phyloP scores from a whole-genome alignment of 2,888 invertebrate genomes.

The Stegophylla sp. region DNA sequence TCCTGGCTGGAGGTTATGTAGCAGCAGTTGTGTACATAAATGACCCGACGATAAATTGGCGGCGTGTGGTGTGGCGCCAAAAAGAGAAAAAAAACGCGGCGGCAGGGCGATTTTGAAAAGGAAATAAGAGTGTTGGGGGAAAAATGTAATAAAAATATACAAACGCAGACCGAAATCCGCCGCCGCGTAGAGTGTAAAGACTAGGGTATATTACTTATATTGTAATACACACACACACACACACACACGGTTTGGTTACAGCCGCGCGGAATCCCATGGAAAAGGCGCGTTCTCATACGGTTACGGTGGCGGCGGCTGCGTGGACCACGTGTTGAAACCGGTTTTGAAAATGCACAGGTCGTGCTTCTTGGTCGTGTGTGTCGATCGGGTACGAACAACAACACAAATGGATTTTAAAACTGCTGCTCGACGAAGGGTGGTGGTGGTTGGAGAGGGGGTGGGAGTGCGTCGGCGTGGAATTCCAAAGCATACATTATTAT shows the following conservation, averaged over 20 bases:
- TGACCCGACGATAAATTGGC: neutral
- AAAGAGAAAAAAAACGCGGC: conserved; percentile 29
- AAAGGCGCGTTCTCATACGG: conserved; percentile 11
- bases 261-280: conserved; percentile 28
- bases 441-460: neutral
- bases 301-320: neutral
- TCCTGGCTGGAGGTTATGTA: too few species aligned
- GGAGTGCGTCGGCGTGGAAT: conserved; percentile 51
- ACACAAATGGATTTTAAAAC: conserved; percentile 40
- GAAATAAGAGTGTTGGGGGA: neutral
- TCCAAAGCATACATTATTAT: conserved; percentile 31
- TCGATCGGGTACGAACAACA: too few species aligned
- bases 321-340: conserved; percentile 53
- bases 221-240: too few species aligned
- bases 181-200: conserved; percentile 25
- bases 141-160: conserved; percentile 17
- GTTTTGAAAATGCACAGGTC: conserved; percentile 32
- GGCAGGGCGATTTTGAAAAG: neutral
- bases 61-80: conserved; percentile 44
- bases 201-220: too few species aligned
- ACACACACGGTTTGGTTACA: too few species aligned
- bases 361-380: conserved; percentile 29
- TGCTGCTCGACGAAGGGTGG: neutral
- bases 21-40: too few species aligned
- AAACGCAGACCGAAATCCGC: conserved; percentile 12